Base-by-base conservation (phyloP, 2,797 vertebrate species). In the Gadopsis bispinosus region DNA sequence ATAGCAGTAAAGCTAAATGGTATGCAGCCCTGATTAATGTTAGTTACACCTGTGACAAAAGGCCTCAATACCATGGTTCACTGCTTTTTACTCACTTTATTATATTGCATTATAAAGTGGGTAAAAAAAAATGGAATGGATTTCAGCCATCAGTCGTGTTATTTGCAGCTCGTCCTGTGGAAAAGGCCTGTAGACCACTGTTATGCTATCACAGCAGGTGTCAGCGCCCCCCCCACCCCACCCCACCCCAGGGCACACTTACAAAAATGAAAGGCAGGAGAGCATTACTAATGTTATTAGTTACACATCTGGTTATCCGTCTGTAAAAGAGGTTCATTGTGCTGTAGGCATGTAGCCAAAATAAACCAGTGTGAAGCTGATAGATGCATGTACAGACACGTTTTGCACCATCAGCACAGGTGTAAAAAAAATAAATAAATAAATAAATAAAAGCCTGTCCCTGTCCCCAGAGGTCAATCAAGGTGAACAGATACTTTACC, bases 401-500 rank as follows among this genome's bases (percentile, higher is more conserved):
- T 26, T 26, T 26, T 26, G 26, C 26, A 31, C 17, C 0, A 43
- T 22, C 33, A 62, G 17, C 9, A n/a, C 8, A 19, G 17, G 16
- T 26, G 26, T 26, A 26, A 26, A 26, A 26, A 26, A 26, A 26
- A 26, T 1, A 19, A 56, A 11, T 1, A 19, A 56, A 11, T 1
- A 19, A 56, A 11, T 1, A 19, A 56, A 11, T 1, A 19, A 56
- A 11, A 26, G 26, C 26, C 26, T 26, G 26, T 26, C 26, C 31
- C 7, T 48, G 41, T 16, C 35, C 41, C 6, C 22, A 41, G n/a
- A 43, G 20, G 16, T 56, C 1, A 35, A 6, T 17, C 16, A 13
- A 6, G 5, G 26, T 10, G 5, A 8, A 17, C 45, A 50, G 7
- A 37, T 16, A 29, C 45, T 7, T 86, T 85, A 95, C 88, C 94